Evolutionary conservation across 2,888 invertebrate genomes (phyloP), one percentile per base, ranked within the genome.

Genomic region (Drosophila gaucha): DNA sequence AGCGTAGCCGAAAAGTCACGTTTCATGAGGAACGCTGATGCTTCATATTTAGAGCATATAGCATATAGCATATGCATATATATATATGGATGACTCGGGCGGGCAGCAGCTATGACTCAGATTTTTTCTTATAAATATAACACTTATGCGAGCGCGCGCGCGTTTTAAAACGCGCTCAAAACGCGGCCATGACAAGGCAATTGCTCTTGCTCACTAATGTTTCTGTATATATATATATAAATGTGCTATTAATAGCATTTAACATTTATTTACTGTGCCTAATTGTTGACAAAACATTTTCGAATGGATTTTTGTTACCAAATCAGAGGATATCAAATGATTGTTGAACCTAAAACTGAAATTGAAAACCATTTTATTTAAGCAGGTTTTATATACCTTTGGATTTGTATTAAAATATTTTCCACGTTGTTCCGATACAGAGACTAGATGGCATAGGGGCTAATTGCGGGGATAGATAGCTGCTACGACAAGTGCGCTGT

Each of bases 1-100:
- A 41, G 33, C 20, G 18, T n/a, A 50, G 18, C 36, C n/a, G 1
- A 43, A 54, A 52, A 58, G 85, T 74, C 80, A 80, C 88, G 80
- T 87, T 74, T 74, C 43, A 24, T 20, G 30, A 12, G 22, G 65
- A 63, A 44, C 36, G 52, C 39, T 49, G 64, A 74, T 65, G 46
- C 41, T 39, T 46, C 63, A 65, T 41, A 50, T 56, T 39, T 56
- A 26, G 16, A 30, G 35, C 38, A 47, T 43, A 59, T 60, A 52
- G 56, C 31, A 54, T 49, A 20, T 20, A 41, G 18, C 46, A 33
- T 47, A 47, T 22, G 6, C 35, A 50, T 41, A 41, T 35, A 16
- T 3, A 2, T 26, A 41, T 14, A 9, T 35, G n/a, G 3, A 46
- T 62, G 46, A 56, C 30, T 46, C 60, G 16, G 14, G 16, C 33